phyloP scores from a whole-genome alignment of 2,113 vertebrate species.

The Ochotona princeps region DNA sequence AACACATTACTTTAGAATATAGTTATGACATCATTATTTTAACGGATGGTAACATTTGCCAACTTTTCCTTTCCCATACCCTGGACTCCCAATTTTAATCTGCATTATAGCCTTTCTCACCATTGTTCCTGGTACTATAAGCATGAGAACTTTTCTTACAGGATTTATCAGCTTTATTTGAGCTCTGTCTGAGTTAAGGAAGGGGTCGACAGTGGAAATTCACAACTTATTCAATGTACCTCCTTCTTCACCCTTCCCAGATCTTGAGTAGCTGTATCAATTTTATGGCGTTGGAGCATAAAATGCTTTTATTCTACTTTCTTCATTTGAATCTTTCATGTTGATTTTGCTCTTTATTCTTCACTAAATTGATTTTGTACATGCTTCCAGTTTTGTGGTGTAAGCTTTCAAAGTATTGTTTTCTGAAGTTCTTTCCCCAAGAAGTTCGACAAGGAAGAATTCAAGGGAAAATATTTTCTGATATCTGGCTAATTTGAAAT shows the following conservation, averaged over 20 bases:
- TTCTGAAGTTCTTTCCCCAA: slow-evolving; percentile 16
- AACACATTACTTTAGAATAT: background rate
- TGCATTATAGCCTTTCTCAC: background rate
- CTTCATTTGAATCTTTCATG: background rate
- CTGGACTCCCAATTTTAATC: background rate
- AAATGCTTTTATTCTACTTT: background rate
- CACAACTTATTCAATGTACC: background rate
- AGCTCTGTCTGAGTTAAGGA: background rate
- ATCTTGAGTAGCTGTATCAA: background rate
- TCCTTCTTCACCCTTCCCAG: background rate
- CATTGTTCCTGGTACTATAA: background rate
- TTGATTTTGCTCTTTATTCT: background rate
- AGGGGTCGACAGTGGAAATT: background rate
- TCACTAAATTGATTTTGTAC: background rate
- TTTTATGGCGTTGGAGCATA: background rate
- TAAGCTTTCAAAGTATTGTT: background rate
- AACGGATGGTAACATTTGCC: background rate
- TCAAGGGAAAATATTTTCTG: background rate
- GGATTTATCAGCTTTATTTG: background rate
- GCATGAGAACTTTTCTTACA: background rate
- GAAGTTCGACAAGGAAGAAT: slow-evolving; percentile 26
- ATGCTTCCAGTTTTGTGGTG: background rate
- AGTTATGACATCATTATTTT: background rate
- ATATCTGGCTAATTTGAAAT: background rate
- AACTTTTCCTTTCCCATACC: background rate